Evolutionary conservation across 2,113 vertebrate species (phyloP).

Genomic region (Canis aureus): DNA sequence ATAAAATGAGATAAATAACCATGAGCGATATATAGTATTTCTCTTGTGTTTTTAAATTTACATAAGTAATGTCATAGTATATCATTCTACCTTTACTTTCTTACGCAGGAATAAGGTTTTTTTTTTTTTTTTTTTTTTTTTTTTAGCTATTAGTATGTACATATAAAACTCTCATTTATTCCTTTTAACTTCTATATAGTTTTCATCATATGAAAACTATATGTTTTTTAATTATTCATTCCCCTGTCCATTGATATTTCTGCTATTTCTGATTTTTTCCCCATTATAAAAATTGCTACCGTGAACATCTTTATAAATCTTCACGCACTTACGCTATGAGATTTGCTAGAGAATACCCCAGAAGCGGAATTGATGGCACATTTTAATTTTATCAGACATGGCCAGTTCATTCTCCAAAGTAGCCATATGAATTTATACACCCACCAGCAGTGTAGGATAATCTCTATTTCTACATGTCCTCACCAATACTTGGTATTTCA

Average conservation of each 20-base stretch:
- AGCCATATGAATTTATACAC: background rate
- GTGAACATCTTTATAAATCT: background rate
- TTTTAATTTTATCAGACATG: conserved; percentile 8
- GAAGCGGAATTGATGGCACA: background rate
- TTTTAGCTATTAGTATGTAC: background rate
- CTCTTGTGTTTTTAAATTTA: conserved; percentile 34
- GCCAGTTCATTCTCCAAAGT: background rate
- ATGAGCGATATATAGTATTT: background rate
- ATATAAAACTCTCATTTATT: background rate
- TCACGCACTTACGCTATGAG: background rate
- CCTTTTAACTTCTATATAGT: background rate
- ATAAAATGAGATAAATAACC: background rate
- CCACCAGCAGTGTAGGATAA: background rate
- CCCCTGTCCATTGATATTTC: background rate
- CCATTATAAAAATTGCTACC: background rate
- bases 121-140: background rate
- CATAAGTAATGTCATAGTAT: background rate
- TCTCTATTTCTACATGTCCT: background rate
- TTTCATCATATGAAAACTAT: background rate
- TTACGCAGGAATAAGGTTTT: background rate
- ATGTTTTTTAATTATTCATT: background rate
- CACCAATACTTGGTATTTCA: background rate
- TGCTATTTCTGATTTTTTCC: background rate
- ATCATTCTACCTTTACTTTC: background rate
- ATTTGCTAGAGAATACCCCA: background rate